Percentiles rank a stretch among this genome's conserved stretches.
Evolutionary conservation across 1,140 invertebrate genomes (phyloP).

Genomic region (Bacillus rossius): DNA sequence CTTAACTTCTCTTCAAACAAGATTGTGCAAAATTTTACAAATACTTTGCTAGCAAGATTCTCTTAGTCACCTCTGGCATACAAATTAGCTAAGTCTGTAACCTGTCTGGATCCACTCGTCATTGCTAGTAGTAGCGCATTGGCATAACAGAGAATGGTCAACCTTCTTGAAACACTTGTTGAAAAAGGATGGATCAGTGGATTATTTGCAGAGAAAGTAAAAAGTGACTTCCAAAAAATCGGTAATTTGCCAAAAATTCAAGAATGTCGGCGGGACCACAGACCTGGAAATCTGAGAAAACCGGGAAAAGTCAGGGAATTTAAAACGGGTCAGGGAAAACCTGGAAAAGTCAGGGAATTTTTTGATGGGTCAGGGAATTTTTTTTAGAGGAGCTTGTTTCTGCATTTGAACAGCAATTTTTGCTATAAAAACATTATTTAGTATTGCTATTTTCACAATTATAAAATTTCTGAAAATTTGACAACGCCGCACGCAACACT

Average conservation of each 20-base stretch:
- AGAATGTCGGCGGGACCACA: conserved; percentile 4
- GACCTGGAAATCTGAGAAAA: too few relatives aligned
- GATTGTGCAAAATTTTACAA: conserved; percentile 3
- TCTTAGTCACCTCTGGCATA: conserved; percentile 3
- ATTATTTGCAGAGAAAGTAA: conserved; percentile 10
- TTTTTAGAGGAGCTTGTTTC: too few relatives aligned
- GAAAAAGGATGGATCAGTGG: conserved; percentile 2
- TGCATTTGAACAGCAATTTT: too few relatives aligned
- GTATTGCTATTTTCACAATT: too few relatives aligned
- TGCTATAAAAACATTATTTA: too few relatives aligned
- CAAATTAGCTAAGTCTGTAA: conserved; percentile 6
- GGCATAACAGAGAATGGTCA: not conserved
- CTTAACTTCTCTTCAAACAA: conserved; percentile 4
- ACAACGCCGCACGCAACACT: too few relatives aligned
- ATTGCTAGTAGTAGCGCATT: not conserved
- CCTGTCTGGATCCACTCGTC: conserved; percentile 12
- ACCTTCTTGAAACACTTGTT: conserved; percentile 4
- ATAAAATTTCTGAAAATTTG: too few relatives aligned
- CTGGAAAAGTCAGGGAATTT: too few relatives aligned
- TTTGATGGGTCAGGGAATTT: too few relatives aligned
- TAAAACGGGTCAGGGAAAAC: too few relatives aligned
- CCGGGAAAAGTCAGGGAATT: too few relatives aligned
- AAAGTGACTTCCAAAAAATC: conserved; percentile 4
- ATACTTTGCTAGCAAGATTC: conserved; percentile 8
- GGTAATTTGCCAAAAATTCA: conserved; percentile 3